Conservation (phyloP, 2,888 invertebrate genomes). For the Copidosoma aretas region DNA sequence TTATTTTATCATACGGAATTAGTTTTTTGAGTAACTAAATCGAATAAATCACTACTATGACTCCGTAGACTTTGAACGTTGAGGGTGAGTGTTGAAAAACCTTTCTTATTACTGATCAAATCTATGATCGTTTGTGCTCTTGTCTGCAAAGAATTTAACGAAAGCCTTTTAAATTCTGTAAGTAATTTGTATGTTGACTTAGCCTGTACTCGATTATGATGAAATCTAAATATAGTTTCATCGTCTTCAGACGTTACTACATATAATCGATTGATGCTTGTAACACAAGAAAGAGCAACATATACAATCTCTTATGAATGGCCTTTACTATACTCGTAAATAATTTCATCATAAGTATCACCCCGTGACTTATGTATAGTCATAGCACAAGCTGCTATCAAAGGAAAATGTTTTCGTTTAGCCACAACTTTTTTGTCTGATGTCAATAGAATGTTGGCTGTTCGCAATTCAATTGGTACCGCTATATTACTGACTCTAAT, state of each 20-base stretch:
- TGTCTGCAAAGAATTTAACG: constrained; percentile 5
- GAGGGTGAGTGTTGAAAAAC: too few species aligned
- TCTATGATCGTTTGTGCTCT: neutral
- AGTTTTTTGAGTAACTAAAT: too few species aligned
- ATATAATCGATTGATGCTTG: constrained; percentile 17
- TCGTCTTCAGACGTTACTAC: constrained; percentile 14
- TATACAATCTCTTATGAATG: constrained; percentile 33
- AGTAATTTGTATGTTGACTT: constrained; percentile 8
- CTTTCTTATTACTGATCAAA: too few species aligned
- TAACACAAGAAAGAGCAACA: too few species aligned
- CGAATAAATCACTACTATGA: too few species aligned
- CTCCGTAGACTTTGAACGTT: too few species aligned
- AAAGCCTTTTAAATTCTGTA: constrained; percentile 18
- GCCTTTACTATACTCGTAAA: constrained; percentile 37
- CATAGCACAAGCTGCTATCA: too few species aligned
- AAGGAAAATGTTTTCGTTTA: constrained; percentile 40
- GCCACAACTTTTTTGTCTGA: constrained; percentile 30
- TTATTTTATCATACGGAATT: too few species aligned
- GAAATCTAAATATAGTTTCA: constrained; percentile 11
- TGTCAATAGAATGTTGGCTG: constrained; percentile 25
- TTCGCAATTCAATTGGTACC: constrained; percentile 39
- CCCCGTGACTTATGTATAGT: constrained; percentile 42
- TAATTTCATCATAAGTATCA: constrained; percentile 36
- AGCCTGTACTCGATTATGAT: too few species aligned
- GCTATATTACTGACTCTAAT: constrained; percentile 41